Percentiles rank a stretch among this genome's conserved stretches.
Evolutionary conservation across 2,888 invertebrate species (phyloP).

Genomic region (Myopa tessellatipennis): DNA sequence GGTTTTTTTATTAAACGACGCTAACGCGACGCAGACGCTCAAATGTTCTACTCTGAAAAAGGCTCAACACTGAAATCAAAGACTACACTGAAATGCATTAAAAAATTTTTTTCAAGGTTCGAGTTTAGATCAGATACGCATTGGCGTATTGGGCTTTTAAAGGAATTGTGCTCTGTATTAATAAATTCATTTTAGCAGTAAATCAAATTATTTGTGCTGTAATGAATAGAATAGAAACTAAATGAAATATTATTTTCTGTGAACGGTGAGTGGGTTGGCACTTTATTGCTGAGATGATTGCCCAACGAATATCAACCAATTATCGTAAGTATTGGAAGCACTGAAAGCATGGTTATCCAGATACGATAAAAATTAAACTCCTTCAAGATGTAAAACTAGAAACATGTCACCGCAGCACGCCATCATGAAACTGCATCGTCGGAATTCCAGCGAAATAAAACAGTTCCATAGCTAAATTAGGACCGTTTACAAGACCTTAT

Average conservation of each 20-base stretch:
- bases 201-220: background rate
- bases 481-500: background rate
- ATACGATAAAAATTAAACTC: too few species aligned
- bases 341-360: too few species aligned
- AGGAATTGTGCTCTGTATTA: background rate
- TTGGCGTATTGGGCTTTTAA: background rate
- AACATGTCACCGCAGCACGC: too few species aligned
- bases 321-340: background rate
- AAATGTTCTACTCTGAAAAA: too few species aligned
- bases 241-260: background rate
- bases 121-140: background rate
- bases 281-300: background rate
- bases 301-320: constrained; percentile 9
- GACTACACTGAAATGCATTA: background rate
- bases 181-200: background rate
- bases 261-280: background rate
- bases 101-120: background rate
- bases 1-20: too few species aligned
- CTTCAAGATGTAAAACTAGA: too few species aligned
- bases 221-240: background rate
- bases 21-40: too few species aligned
- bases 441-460: constrained; percentile 1
- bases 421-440: too few species aligned
- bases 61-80: too few species aligned
- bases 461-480: background rate